Conservation (phyloP, 2,797 vertebrate species). For the Prunella strophiata region DNA sequence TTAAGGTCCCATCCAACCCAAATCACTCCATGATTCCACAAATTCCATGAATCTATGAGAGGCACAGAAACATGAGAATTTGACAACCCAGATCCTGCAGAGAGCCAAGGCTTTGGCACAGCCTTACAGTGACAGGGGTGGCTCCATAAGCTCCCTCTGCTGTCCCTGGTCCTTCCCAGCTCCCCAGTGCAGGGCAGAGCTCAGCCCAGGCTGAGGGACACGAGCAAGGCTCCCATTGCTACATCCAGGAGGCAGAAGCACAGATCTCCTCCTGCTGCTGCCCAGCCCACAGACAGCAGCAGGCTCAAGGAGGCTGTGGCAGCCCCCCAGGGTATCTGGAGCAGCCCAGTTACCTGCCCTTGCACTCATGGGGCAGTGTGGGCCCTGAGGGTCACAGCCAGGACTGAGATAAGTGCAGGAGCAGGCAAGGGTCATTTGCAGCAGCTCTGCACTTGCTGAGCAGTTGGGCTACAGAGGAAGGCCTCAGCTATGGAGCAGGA, state of each 20-base stretch:
- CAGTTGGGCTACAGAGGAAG: neutral
- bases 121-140: neutral
- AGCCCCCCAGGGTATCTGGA: neutral
- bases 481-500: neutral
- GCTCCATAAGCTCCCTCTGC: neutral
- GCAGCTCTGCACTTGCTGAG: neutral
- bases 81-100: neutral
- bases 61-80: neutral
- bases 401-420: neutral
- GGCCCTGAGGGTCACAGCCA: neutral
- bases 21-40: neutral
- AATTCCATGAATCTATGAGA: too few relatives aligned
- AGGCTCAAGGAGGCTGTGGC: neutral
- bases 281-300: neutral
- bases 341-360: neutral
- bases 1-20: neutral
- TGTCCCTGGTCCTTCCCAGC: neutral
- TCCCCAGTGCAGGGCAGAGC: too few relatives aligned
- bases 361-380: accelerated
- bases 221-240: neutral
- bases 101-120: neutral
- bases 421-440: neutral
- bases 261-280: neutral
- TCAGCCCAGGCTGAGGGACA: neutral
- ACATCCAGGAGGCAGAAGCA: neutral